phyloP scores from a whole-genome alignment of 2,888 invertebrate species.

The Megamerina dolium region DNA sequence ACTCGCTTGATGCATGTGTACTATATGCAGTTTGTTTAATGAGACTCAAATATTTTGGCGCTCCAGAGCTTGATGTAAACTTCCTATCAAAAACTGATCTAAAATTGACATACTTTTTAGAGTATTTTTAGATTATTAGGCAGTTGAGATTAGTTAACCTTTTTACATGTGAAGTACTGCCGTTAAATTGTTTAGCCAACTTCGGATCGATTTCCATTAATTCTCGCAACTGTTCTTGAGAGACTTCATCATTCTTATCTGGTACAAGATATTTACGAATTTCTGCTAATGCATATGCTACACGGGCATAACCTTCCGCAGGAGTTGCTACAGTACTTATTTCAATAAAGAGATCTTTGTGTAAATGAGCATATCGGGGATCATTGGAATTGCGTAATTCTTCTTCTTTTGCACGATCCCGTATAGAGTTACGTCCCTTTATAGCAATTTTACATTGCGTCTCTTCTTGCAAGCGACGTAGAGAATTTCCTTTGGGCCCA shows the following conservation, averaged over 20 bases:
- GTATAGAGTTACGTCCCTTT: slow-evolving; percentile 86
- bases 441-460: slow-evolving; percentile 94
- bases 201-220: slow-evolving; percentile 47
- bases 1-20: slow-evolving; percentile 14
- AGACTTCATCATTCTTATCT: slow-evolving; percentile 65
- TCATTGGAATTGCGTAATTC: slow-evolving; percentile 73
- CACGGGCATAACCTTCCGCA: slow-evolving; percentile 76
- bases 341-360: slow-evolving; percentile 83
- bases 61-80: slow-evolving; percentile 23
- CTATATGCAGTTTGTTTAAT: slow-evolving; percentile 27
- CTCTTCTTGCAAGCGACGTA: slow-evolving; percentile 87
- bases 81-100: slow-evolving; percentile 39
- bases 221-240: slow-evolving; percentile 74
- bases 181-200: slow-evolving; percentile 17
- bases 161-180: slow-evolving; percentile 8
- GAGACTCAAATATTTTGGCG: slow-evolving; percentile 33
- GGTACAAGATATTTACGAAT: slow-evolving; percentile 57
- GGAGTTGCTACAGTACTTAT: slow-evolving; percentile 81
- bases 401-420: slow-evolving; percentile 77
- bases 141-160: slow-evolving; percentile 10
- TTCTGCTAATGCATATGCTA: slow-evolving; percentile 75
- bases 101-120: too few species aligned
- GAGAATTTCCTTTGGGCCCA: slow-evolving; percentile 88
- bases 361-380: slow-evolving; percentile 80
- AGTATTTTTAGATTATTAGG: background rate